Evolutionary conservation across 2,113 vertebrate species (phyloP), one percentile per base, ranked within the genome.

Genomic region (Raja brachyura): DNA sequence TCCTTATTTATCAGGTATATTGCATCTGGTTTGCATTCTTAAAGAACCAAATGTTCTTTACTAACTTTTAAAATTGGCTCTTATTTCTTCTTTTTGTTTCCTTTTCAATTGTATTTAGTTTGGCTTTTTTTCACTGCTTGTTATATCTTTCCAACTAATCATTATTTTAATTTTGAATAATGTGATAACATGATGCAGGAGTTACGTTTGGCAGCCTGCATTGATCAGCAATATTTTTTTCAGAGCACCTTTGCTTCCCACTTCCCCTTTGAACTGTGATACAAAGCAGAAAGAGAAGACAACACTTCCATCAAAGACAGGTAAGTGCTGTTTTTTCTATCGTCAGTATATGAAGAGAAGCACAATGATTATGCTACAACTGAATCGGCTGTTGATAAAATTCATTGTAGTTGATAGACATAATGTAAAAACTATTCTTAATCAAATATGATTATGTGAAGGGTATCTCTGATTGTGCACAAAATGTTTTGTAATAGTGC

Each of bases 231-330:
- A 1, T 94, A 6, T 94, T 95, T 48, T 9, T 95, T 94, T 93
- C 94, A 98, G 98, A 88, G 95, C 95, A 93, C 48, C 97, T 93
- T 95, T 96, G 25, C 73, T 96, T 68, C 77, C 93, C 10, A 95
- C 95, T 85, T 99, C 98, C 94, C 97, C 97, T 0, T 95, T 99
- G 94, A 95, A 93, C 78, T 94, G 94, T 92, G 92, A 95, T 74
- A 90, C 94, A 16, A 94, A 94, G 93, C 95, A 95, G 96, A 96
- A 95, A 93, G 95, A 94, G 54, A 78, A 95, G 93, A 81, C 94
- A 93, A 9, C 76, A 22, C 73, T n/a, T 14, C 95, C 70, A 31
- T 96, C 95, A 93, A 96, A 93, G 73, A 85, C 94, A 94, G 96
- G 97, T 98, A 94, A 95, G 96, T 68, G 73, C 39, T 75, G 74